Percentiles rank a stretch among this genome's conserved stretches.
Conservation (phyloP, 2,797 vertebrate species). For the Neostethus bicornis region DNA sequence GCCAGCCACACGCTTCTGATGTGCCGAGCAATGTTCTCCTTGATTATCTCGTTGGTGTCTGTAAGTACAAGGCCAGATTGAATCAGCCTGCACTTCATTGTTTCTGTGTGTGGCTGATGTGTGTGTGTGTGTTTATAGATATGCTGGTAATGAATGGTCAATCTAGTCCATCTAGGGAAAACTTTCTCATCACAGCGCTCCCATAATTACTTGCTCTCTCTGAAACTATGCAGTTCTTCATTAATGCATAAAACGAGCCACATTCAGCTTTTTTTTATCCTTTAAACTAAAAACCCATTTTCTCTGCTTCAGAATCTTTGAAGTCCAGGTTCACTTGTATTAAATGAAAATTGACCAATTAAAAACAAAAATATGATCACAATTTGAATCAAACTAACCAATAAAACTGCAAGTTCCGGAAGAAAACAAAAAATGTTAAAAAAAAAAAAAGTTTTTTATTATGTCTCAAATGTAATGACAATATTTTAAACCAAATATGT, state of each 20-base stretch:
- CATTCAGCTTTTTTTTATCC: no score
- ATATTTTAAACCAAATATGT: no score
- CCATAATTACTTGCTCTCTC: conserved; percentile 97
- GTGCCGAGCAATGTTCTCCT: conserved; percentile 92
- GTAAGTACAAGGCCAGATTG: conserved; percentile 99
- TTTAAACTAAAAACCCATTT: no score
- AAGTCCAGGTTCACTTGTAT: background rate
- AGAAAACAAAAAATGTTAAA: no score
- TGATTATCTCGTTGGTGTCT: conserved; percentile 99
- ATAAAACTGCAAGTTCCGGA: background rate
- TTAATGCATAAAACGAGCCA: conserved; percentile 79
- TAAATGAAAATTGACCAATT: background rate
- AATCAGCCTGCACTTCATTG: conserved; percentile 94
- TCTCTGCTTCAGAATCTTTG: no score
- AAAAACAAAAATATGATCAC: background rate
- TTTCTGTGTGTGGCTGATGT: conserved; percentile 91
- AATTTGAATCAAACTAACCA: background rate
- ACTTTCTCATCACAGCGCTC: conserved; percentile 90
- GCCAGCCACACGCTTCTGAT: no score
- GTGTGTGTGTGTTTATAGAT: conserved; percentile 49
- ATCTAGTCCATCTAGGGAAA: conserved; percentile 97
- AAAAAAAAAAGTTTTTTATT: no score
- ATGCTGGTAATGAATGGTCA: conserved; percentile 95
- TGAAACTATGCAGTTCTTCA: conserved; percentile 85
- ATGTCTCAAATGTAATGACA: no score